phyloP scores from a whole-genome alignment of 2,888 invertebrate species.

The Drosophila flavopinicola region DNA sequence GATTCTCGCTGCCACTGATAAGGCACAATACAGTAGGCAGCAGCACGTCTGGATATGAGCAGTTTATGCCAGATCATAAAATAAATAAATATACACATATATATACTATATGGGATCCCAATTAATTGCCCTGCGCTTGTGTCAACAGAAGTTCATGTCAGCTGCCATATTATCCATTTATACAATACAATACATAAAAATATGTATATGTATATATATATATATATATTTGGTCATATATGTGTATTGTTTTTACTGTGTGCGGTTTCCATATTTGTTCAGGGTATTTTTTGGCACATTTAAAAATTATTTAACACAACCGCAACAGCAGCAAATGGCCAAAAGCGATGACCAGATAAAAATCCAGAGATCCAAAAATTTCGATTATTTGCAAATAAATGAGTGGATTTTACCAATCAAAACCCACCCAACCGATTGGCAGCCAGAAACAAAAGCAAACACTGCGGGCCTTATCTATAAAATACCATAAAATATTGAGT shows the following conservation, averaged over 20 bases:
- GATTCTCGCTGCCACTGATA: slow-evolving; percentile 36
- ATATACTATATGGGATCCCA: slow-evolving; percentile 38
- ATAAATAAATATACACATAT: slow-evolving; percentile 25
- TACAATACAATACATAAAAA: slow-evolving; percentile 21
- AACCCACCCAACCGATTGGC: neutral
- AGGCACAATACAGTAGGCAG: slow-evolving; percentile 30
- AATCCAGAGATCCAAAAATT: slow-evolving; percentile 12
- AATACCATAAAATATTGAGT: neutral
- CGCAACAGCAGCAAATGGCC: slow-evolving; percentile 12
- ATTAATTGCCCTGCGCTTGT: slow-evolving; percentile 56
- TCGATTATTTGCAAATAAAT: slow-evolving; percentile 34
- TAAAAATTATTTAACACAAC: slow-evolving; percentile 46
- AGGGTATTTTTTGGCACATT: slow-evolving; percentile 22
- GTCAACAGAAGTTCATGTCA: slow-evolving; percentile 44
- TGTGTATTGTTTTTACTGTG: slow-evolving; percentile 16
- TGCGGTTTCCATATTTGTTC: slow-evolving; percentile 30
- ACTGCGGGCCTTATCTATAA: slow-evolving; percentile 1
- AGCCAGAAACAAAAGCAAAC: slow-evolving; percentile 2
- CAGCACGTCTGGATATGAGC: neutral
- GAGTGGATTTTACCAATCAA: slow-evolving; percentile 36
- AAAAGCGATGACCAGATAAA: slow-evolving; percentile 19
- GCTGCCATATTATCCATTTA: slow-evolving; percentile 37
- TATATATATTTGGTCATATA: slow-evolving; percentile 7
- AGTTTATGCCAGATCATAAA: slow-evolving; percentile 24
- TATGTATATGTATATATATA: neutral